Evolutionary conservation across 2,888 invertebrate genomes (phyloP).

Genomic region (Leucophenga montana): DNA sequence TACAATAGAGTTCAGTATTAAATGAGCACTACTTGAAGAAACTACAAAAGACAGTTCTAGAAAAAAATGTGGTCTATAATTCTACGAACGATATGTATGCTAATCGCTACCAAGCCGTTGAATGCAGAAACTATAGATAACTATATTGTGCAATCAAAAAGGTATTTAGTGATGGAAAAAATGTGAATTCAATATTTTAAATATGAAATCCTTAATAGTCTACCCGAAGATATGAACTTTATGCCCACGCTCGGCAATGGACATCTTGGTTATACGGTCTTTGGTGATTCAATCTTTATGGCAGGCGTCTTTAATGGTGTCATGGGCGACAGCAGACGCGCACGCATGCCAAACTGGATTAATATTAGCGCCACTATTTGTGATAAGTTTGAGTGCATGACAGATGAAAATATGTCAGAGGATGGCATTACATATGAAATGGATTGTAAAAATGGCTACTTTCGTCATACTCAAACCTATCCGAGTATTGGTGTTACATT

Average conservation of each 20-base stretch:
- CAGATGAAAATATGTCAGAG: constrained; percentile 39
- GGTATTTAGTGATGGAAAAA: neutral
- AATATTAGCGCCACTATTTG: constrained; percentile 70
- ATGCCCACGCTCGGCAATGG: constrained; percentile 78
- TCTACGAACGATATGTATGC: too few species aligned
- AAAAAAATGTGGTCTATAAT: too few species aligned
- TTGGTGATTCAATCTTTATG: constrained; percentile 77
- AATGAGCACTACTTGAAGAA: too few species aligned
- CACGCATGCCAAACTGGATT: constrained; percentile 77
- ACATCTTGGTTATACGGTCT: constrained; percentile 77
- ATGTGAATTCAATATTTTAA: neutral
- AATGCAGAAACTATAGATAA: too few species aligned
- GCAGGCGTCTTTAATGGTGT: constrained; percentile 78
- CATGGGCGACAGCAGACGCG: constrained; percentile 76
- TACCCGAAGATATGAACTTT: constrained; percentile 76
- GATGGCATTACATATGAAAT: constrained; percentile 46
- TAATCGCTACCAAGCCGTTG: too few species aligned
- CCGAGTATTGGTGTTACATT: constrained; percentile 40
- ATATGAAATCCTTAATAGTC: constrained; percentile 65
- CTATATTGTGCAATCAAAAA: too few species aligned
- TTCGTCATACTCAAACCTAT: constrained; percentile 37
- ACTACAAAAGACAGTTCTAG: too few species aligned
- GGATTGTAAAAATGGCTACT: constrained; percentile 51
- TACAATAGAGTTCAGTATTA: too few species aligned
- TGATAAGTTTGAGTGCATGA: constrained; percentile 46